Percentiles rank a stretch among this genome's conserved stretches.
These are phyloP conservation scores for Melanotaenia nigrans DNA, from an alignment of 2,797 vertebrate species.

Conservation along the genomic window DNA sequence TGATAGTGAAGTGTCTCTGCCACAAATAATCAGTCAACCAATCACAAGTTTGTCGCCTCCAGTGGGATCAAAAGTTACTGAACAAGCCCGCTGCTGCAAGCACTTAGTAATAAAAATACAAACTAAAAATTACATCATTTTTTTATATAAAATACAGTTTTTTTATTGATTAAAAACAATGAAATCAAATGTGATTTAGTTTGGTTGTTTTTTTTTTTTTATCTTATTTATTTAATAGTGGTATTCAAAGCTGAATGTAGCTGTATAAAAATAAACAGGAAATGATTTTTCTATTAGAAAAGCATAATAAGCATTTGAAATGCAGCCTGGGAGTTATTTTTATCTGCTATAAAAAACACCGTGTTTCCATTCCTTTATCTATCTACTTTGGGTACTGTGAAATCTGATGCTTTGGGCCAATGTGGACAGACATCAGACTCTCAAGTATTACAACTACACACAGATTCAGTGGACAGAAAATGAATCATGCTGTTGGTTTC, in stretches of 20 bases:
- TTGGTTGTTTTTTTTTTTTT: background rate
- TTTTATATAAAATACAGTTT: background rate
- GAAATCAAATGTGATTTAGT: background rate
- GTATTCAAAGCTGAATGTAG: background rate
- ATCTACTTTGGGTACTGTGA: constrained; percentile 7
- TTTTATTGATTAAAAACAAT: background rate
- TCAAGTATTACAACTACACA: constrained; percentile 12
- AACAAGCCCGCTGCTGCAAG: background rate
- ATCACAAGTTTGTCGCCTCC: background rate
- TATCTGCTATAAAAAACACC: background rate
- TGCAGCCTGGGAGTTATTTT: constrained; percentile 26
- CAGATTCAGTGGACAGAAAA: constrained; percentile 38
- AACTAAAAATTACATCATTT: background rate
- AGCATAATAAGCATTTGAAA: constrained; percentile 22
- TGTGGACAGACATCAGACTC: constrained; percentile 40
- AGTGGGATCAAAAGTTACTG: background rate
- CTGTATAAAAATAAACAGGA: constrained; percentile 2
- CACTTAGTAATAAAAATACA: background rate
- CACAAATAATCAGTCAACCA: background rate
- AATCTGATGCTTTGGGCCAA: constrained; percentile 23
- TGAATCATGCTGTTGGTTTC: constrained; percentile 15
- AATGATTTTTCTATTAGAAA: constrained; percentile 13
- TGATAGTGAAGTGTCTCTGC: background rate
- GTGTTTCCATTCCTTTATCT: constrained; percentile 21
- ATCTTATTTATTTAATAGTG: background rate